Percentiles rank a stretch among this genome's conserved stretches.
Evolutionary conservation across 2,113 vertebrate species (phyloP).

Genomic region (Lamprotornis superbus): DNA sequence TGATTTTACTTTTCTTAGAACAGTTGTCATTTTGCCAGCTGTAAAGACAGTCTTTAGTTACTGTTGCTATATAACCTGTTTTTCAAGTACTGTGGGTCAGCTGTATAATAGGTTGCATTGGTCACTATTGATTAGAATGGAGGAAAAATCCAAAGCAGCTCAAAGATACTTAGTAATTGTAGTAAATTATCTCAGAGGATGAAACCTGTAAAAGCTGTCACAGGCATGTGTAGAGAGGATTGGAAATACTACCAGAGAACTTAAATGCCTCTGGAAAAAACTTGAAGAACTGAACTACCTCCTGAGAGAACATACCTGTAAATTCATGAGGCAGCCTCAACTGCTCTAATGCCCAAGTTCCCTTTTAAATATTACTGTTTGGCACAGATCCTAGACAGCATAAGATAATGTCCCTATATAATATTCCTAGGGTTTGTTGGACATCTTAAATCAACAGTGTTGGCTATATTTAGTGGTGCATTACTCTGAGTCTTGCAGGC

Average conservation of each 20-base stretch:
- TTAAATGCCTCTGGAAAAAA: not conserved
- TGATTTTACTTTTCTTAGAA: not conserved
- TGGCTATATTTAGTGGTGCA: not conserved
- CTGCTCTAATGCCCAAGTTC: not conserved
- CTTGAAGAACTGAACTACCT: not conserved
- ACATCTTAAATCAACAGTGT: not conserved
- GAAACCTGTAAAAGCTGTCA: not conserved
- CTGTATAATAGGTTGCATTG: not conserved
- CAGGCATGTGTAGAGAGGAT: not conserved
- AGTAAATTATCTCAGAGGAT: not conserved
- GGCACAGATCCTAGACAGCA: not conserved
- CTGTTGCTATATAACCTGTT: not conserved
- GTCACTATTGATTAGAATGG: not conserved
- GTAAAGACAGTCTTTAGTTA: not conserved
- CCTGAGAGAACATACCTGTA: not conserved
- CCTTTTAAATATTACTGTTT: not conserved
- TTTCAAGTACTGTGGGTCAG: not conserved
- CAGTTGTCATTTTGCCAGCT: not conserved
- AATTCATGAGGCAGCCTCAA: not conserved
- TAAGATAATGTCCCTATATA: not conserved
- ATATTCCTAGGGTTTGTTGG: not conserved
- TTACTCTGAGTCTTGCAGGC: not conserved
- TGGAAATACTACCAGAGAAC: not conserved
- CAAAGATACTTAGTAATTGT: rapidly evolving
- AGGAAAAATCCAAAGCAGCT: not conserved